Conservation (phyloP, 1,140 invertebrate genomes). For the Adoxophyes honmai region DNA sequence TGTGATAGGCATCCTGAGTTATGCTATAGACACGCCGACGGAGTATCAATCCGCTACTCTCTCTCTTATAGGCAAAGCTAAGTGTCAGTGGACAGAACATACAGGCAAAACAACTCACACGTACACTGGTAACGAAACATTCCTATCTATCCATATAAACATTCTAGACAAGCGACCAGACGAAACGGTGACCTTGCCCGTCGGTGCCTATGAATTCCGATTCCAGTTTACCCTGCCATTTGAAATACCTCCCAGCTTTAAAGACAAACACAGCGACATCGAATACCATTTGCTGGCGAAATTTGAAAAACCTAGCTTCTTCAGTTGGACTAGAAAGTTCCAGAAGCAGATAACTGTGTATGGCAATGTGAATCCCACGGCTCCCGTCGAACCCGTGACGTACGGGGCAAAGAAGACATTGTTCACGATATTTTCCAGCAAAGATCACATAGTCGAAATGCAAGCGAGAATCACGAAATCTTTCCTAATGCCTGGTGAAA, state of each 20-base stretch:
- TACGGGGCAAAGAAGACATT: conserved; percentile 34
- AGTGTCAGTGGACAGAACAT: not conserved
- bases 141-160: not conserved
- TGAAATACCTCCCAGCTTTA: conserved; percentile 30
- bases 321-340: conserved; percentile 26
- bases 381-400: conserved; percentile 26
- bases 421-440: conserved; percentile 28
- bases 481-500: conserved; percentile 28
- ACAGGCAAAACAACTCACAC: not conserved
- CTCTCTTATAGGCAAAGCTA: not conserved
- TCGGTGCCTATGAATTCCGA: conserved; percentile 29
- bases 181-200: conserved; percentile 16
- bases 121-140: not conserved
- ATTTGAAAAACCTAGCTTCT: conserved; percentile 32
- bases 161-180: conserved; percentile 2
- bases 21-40: conserved; percentile 1
- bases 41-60: not conserved
- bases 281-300: conserved; percentile 33
- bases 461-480: conserved; percentile 33
- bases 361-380: conserved; percentile 26
- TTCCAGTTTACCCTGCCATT: conserved; percentile 31
- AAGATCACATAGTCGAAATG: conserved; percentile 26
- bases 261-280: conserved; percentile 24
- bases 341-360: conserved; percentile 34
- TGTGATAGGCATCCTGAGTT: not conserved